Conservation (phyloP, 2,113 vertebrate genomes). For the Pavo muticus region DNA sequence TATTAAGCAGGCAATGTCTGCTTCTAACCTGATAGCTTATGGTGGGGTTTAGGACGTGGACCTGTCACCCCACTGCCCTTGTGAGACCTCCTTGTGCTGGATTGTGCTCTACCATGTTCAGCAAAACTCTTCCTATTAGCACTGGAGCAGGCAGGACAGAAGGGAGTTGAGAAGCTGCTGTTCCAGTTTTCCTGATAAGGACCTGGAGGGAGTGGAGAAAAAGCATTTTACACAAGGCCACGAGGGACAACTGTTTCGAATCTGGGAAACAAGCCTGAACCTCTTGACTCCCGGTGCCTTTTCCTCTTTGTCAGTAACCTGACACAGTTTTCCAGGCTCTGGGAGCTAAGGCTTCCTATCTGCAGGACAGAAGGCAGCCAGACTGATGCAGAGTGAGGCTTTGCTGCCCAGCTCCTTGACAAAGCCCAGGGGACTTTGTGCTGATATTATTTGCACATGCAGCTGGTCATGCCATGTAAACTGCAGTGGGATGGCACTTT, state of each 20-base stretch:
- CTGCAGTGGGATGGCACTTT: background rate
- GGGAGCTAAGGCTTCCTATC: background rate
- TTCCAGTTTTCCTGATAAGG: conserved; percentile 1
- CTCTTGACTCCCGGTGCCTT: background rate
- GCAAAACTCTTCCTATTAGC: background rate
- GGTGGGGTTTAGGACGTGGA: background rate
- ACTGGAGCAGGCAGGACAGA: background rate
- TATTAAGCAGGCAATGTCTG: background rate
- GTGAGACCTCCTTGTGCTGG: background rate
- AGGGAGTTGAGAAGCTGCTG: background rate
- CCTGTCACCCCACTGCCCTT: background rate
- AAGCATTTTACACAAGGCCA: background rate
- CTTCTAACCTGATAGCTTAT: background rate
- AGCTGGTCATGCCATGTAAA: background rate
- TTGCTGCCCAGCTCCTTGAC: background rate
- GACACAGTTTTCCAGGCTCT: background rate
- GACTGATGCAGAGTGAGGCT: background rate
- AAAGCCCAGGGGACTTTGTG: background rate
- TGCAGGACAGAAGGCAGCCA: background rate
- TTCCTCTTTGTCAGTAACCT: conserved; percentile 6
- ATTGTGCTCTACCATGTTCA: background rate
- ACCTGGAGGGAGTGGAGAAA: background rate
- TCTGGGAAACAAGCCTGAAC: conserved; percentile 27
- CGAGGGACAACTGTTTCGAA: conserved; percentile 5
- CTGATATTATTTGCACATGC: background rate